Evolutionary conservation across 1,140 invertebrate genomes (phyloP), one percentile per base, ranked within the genome.

Genomic region (Nasonia giraulti): DNA sequence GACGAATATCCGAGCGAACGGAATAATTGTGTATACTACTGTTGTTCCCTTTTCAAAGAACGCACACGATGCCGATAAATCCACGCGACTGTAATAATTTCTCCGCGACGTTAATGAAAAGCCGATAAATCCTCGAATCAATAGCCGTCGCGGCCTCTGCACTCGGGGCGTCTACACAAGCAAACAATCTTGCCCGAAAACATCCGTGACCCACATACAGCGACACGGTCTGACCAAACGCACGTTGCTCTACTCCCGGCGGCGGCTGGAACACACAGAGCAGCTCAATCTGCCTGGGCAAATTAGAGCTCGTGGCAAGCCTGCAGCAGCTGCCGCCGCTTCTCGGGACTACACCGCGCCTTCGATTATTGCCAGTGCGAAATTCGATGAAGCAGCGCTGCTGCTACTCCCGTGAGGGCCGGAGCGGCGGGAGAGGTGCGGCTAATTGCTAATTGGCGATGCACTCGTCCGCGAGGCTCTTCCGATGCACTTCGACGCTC

Each of bases 361-460:
- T 73, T 79, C 82, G 82, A 73, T 83, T 78, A 78, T 71, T 47
- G 17, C 23, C 55, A 12, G 31, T 11, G 62, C 20, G 69, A 77
- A 82, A 76, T 81, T 82, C 69, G 31, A 44, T 40, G 31, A 73
- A 75, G 80, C 66, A 20, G 37, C 73, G 71, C 33, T 37, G 33
- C 44, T 6, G 33, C 14, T 23, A 14, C n/a, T 5, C n/a, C 0
- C 31, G 37, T 44, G 31, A n/a, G 74, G 17, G 5, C 0, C 5
- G 6, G 27, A 14, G 33, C 20, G 8, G 11, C 20, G 8, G 11
- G 31, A 33, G 37, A 76, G 74, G 31, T 31, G 23, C 73, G n/a
- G 23, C 27, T 81, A 82, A 85, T 82, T 79, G 47, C 66, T 85
- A 73, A 85, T 85, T 85, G 79, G 47, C 31, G 14, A 55, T 68